A percentile compares a stretch with the other conserved stretches of the same genome.
These are phyloP conservation scores for Leptodactylus fallax DNA, from an alignment of 2,797 vertebrate species.

Conservation along the genomic window DNA sequence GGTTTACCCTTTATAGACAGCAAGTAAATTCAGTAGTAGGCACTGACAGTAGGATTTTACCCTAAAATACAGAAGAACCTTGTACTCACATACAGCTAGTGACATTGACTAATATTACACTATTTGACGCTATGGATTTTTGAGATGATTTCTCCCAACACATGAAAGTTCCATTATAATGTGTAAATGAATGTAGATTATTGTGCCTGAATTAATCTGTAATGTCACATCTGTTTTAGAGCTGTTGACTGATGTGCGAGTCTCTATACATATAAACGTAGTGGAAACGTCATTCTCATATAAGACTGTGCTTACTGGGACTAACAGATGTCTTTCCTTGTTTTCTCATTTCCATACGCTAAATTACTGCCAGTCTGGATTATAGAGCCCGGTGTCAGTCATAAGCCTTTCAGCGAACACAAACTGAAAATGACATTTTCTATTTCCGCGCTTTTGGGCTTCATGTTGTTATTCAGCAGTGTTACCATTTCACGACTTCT, in stretches of 20 bases:
- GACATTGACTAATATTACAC: not conserved
- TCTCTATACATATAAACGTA: constrained; percentile 2
- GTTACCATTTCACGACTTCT: constrained; percentile 28
- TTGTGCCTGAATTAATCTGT: constrained; percentile 11
- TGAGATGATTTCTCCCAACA: constrained; percentile 3
- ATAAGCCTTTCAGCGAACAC: constrained; percentile 24
- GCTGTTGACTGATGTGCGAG: constrained; percentile 8
- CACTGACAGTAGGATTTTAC: not conserved
- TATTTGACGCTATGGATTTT: not conserved
- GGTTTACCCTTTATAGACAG: too few relatives aligned
- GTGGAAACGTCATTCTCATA: not conserved
- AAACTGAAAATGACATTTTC: constrained; percentile 56
- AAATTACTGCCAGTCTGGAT: constrained; percentile 29
- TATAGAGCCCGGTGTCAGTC: constrained; percentile 32
- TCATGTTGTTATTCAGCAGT: constrained; percentile 25
- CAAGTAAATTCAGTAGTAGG: not conserved
- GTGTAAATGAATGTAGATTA: constrained; percentile 29
- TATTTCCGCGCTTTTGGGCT: constrained; percentile 24
- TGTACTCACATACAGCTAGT: not conserved
- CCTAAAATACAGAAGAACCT: too few relatives aligned
- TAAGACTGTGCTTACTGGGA: not conserved
- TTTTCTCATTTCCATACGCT: constrained; percentile 13
- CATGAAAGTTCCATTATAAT: constrained; percentile 27
- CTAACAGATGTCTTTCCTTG: constrained; percentile 19
- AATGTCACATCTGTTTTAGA: constrained; percentile 43